A percentile compares a stretch with the other conserved stretches of the same genome.
phyloP scores from a whole-genome alignment of 2,888 invertebrate genomes.

The Limulus polyphemus region DNA sequence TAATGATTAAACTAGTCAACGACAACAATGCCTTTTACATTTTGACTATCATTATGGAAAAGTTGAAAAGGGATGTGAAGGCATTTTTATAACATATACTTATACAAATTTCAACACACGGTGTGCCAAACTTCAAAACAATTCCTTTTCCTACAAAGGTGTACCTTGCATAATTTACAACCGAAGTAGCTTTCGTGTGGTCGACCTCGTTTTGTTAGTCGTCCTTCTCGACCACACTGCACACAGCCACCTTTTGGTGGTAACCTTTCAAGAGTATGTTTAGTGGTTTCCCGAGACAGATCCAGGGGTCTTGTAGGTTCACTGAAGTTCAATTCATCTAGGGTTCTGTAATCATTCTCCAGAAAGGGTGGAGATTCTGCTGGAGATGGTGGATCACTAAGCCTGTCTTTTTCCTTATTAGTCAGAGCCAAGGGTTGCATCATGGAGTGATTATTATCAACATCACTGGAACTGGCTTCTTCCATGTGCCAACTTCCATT shows the following conservation, averaged over 20 bases:
- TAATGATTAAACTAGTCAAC: background rate
- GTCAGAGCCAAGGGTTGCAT: too few species aligned
- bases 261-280: slow-evolving; percentile 16
- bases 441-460: too few species aligned
- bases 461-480: too few species aligned
- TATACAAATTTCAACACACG: background rate
- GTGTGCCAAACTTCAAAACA: slow-evolving; percentile 16
- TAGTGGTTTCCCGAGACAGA: slow-evolving; percentile 6
- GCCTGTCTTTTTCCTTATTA: too few species aligned
- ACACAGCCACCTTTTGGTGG: slow-evolving; percentile 22
- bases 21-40: background rate
- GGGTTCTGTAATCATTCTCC: background rate
- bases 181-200: slow-evolving; percentile 23
- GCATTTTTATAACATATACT: too few species aligned
- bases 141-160: slow-evolving; percentile 16
- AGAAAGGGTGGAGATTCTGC: background rate
- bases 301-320: slow-evolving; percentile 6
- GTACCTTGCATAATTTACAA: slow-evolving; percentile 13
- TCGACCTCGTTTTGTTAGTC: slow-evolving; percentile 19
- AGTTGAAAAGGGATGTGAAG: too few species aligned
- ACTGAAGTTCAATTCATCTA: background rate
- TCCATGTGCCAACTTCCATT: too few species aligned
- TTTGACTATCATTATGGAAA: background rate
- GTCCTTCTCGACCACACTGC: slow-evolving; percentile 21
- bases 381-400: background rate